phyloP scores from a whole-genome alignment of 2,113 vertebrate genomes.

The Numida meleagris region DNA sequence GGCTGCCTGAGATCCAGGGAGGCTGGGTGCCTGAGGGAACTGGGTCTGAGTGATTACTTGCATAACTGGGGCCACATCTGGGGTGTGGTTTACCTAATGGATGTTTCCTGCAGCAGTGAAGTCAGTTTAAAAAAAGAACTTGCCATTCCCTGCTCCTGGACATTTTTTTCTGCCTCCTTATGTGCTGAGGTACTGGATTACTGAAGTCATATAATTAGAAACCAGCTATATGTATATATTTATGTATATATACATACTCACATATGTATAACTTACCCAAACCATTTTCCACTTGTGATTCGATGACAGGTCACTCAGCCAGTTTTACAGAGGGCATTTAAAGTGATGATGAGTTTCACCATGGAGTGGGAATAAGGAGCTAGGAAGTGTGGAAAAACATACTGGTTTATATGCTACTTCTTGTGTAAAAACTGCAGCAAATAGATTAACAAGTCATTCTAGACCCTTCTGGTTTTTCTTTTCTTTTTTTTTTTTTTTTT shows the following conservation, averaged over 20 bases:
- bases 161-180: background rate
- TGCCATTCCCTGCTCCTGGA: background rate
- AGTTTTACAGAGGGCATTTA: background rate
- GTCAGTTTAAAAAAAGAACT: background rate
- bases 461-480: background rate
- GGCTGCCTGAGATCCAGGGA: background rate
- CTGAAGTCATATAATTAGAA: background rate
- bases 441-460: background rate
- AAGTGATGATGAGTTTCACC: background rate
- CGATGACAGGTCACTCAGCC: background rate
- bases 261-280: background rate
- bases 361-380: background rate
- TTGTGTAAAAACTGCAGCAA: background rate
- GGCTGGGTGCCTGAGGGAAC: background rate
- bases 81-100: background rate
- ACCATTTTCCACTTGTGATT: background rate
- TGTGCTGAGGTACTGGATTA: background rate
- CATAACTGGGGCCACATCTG: background rate
- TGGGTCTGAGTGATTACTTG: background rate
- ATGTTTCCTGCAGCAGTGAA: background rate
- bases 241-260: background rate
- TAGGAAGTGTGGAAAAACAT: background rate
- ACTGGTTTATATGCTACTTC: background rate
- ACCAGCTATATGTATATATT: background rate
- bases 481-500: background rate